Evolutionary conservation across 2,113 vertebrate genomes (phyloP), one percentile per base, ranked within the genome.

Genomic region (Pithys albifrons): DNA sequence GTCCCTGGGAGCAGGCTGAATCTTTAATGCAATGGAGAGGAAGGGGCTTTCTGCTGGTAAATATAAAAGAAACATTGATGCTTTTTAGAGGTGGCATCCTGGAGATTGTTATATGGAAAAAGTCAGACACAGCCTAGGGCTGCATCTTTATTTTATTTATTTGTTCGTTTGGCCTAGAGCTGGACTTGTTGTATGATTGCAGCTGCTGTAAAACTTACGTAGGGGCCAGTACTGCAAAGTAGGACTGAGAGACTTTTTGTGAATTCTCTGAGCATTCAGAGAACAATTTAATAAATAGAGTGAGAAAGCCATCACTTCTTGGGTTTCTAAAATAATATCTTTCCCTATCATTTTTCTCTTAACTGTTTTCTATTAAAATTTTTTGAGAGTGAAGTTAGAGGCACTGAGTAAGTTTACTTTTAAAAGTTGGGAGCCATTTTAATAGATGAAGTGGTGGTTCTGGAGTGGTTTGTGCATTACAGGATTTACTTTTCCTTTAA

Each of bases 91-190:
- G 94, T 87, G 95, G 93, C 84, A 85, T 96, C 85, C 90, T 90
- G 90, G 91, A 95, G 94, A 12, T 41, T 90, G 95, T 95, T 95
- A 95, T 81, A 35, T 81, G 89, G 89, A 84, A 78, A 79, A 94
- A 96, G 92, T 80, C 95, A 97, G 91, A 94, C 93, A 96, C 94
- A 93, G 96, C 95, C 95, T 96, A 85, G 88, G 90, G 95, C 82
- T 93, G 92, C 78, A 88, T 96, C 93, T 96, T 97, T 95, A 94
- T 97, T 95, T 97, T 97, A 95, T 96, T 95, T 95, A 90, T 94
- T 95, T 93, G 94, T 97, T 96, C 22, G 2, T 89, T 95, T 95
- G 94, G 86, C 95, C 94, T 92, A 91, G 89, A 97, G 96, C 95
- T 97, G 95, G 93, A 71, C 96, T 83, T 35, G 20, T 51, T 1